These are phyloP conservation scores for Pristionchus entomophagus DNA, from an alignment of 2,888 invertebrate genomes.

Conservation along the genomic window DNA sequence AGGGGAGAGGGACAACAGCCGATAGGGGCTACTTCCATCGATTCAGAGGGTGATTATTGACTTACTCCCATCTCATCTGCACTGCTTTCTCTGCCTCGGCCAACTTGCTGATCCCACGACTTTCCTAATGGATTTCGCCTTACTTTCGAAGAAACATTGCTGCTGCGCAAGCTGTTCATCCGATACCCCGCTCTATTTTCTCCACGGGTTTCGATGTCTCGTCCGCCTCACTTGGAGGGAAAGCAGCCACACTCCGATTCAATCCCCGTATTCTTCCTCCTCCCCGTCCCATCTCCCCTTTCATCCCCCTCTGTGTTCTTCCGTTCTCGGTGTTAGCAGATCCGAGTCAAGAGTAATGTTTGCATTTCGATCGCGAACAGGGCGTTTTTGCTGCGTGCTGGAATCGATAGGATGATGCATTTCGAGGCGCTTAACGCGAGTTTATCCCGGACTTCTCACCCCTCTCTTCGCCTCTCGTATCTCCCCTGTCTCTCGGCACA, in stretches of 20 bases:
- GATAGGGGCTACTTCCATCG: slow-evolving; percentile 33
- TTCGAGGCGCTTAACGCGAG: background rate
- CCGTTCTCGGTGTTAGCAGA: background rate
- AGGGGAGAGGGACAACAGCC: slow-evolving; percentile 27
- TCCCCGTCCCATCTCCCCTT: background rate
- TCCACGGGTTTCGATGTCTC: slow-evolving; percentile 23
- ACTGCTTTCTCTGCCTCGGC: background rate
- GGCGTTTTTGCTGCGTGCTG: background rate
- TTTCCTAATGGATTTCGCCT: background rate
- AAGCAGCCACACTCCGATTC: background rate
- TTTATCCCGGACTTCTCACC: background rate
- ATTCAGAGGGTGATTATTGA: slow-evolving; percentile 24
- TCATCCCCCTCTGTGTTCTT: background rate
- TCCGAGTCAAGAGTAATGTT: background rate
- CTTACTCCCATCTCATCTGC: background rate
- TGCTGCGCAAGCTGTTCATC: too few relatives aligned
- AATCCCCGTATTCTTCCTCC: background rate
- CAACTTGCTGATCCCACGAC: background rate
- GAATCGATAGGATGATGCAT: background rate
- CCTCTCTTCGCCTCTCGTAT: background rate
- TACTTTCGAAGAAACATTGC: slow-evolving; percentile 1
- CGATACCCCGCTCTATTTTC: background rate
- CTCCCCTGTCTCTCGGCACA: background rate
- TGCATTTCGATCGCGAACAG: background rate
- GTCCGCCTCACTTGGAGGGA: background rate